These are phyloP conservation scores for Synchiropus splendidus DNA, from an alignment of 2,113 vertebrate species.

Conservation along the genomic window DNA sequence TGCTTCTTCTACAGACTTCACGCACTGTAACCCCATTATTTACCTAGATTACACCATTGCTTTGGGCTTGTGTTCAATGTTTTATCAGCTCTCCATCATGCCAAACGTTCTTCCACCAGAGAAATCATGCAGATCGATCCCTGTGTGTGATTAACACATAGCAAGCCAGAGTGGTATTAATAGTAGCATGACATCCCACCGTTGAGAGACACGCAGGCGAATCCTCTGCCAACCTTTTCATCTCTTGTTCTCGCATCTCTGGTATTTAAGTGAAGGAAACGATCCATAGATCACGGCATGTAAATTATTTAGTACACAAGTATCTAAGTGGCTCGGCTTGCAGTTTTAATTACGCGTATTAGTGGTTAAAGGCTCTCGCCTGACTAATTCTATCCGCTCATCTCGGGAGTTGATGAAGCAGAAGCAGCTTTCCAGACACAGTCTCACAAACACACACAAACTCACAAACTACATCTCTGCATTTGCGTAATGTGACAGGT, in stretches of 20 bases:
- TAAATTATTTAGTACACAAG: conserved; percentile 74
- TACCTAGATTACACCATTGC: conserved; percentile 48
- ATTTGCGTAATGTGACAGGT: conserved; percentile 79
- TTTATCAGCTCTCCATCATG: conserved; percentile 48
- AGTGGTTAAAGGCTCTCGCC: conserved; percentile 70
- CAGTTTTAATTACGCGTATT: conserved; percentile 75
- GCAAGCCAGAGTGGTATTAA: conserved; percentile 54
- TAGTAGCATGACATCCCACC: conserved; percentile 57
- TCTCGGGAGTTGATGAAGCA: conserved; percentile 47
- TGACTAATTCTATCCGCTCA: conserved; percentile 69
- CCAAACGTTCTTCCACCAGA: conserved; percentile 42
- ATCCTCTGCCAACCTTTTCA: conserved; percentile 45
- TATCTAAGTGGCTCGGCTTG: conserved; percentile 66
- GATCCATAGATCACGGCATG: conserved; percentile 68
- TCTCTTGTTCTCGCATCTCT: conserved; percentile 46
- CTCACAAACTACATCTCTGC: conserved; percentile 62
- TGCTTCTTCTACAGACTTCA: too few relatives aligned
- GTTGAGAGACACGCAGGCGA: conserved; percentile 58
- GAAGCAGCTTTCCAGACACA: conserved; percentile 34
- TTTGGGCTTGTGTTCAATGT: conserved; percentile 22
- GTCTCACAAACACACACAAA: conserved; percentile 45
- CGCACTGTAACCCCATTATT: conserved; percentile 28
- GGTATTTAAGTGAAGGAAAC: conserved; percentile 61
- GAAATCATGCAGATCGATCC: conserved; percentile 46
- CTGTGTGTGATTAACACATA: conserved; percentile 48